A percentile compares a stretch with the other conserved stretches of the same genome.
Conservation (phyloP, 2,113 vertebrate genomes). For the Mohoua ochrocephala region DNA sequence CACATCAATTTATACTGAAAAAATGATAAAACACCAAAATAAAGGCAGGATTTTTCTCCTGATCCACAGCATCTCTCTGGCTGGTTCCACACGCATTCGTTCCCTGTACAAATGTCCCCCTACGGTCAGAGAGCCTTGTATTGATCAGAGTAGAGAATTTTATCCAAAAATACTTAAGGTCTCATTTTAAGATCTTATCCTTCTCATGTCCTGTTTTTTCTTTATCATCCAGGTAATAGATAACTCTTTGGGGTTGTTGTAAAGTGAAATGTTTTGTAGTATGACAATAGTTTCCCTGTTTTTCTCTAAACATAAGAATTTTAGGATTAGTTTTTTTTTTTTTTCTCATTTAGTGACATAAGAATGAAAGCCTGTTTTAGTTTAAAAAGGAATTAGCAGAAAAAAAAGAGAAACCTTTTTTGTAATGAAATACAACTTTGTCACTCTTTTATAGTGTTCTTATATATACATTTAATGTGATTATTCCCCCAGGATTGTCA, state of each 20-base stretch:
- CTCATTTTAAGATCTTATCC: not conserved
- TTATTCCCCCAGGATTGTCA: not conserved
- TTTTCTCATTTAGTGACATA: not conserved
- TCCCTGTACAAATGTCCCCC: not conserved
- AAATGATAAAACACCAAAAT: constrained; percentile 20
- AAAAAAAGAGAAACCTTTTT: constrained; percentile 12
- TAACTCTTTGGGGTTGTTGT: constrained; percentile 28
- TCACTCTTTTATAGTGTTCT: constrained; percentile 42
- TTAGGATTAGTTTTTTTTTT: constrained; percentile 11
- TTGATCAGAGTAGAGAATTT: constrained; percentile 45
- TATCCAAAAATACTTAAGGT: constrained; percentile 23
- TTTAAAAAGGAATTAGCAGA: not conserved
- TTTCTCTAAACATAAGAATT: constrained; percentile 44
- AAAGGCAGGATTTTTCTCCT: constrained; percentile 48
- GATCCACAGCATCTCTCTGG: constrained; percentile 23
- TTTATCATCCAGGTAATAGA: not conserved
- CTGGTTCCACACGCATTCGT: not conserved
- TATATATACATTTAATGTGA: constrained; percentile 14
- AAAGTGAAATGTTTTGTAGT: constrained; percentile 62
- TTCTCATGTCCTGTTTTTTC: not conserved
- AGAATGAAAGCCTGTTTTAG: not conserved
- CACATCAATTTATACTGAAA: constrained; percentile 27
- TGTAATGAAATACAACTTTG: constrained; percentile 4
- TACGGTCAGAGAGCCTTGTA: constrained; percentile 9
- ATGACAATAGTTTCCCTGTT: not conserved